Evolutionary conservation across 1,140 invertebrate genomes (phyloP).

Genomic region (Platyura marginata): DNA sequence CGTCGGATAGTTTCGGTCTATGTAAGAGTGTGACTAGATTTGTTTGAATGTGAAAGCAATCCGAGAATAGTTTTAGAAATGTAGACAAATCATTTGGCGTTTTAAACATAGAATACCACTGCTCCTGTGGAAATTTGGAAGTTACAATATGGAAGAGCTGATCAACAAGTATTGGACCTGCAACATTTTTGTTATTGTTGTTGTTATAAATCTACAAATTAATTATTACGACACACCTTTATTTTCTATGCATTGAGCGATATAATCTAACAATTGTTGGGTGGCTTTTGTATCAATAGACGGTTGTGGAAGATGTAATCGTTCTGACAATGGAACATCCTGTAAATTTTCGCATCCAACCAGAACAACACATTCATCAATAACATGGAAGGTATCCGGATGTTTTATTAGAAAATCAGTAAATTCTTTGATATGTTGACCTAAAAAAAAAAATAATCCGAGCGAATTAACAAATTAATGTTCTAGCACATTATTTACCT

Average conservation of each 20-base stretch:
- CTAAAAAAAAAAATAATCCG: constrained; percentile 15
- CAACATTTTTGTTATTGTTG: not conserved
- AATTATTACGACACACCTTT: constrained; percentile 31
- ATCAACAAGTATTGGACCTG: constrained; percentile 57
- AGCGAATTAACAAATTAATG: not conserved
- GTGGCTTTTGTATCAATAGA: constrained; percentile 66
- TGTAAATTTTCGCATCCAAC: constrained; percentile 35
- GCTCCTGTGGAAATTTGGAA: constrained; percentile 55
- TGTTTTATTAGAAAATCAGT: constrained; percentile 74
- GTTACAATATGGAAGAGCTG: constrained; percentile 66
- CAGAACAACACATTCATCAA: constrained; percentile 61
- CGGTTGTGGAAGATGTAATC: constrained; percentile 44
- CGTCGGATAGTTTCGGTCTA: constrained; percentile 42
- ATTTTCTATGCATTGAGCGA: constrained; percentile 53
- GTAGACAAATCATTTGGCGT: constrained; percentile 68
- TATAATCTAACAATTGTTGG: constrained; percentile 55
- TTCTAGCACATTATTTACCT: constrained; percentile 16
- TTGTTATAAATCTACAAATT: too few species aligned
- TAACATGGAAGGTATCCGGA: constrained; percentile 70
- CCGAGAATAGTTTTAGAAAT: constrained; percentile 76
- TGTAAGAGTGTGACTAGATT: constrained; percentile 68
- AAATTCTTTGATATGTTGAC: constrained; percentile 86
- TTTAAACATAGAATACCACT: constrained; percentile 69
- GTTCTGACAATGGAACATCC: constrained; percentile 32
- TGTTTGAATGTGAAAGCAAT: constrained; percentile 76